Base-by-base conservation (phyloP, 2,113 vertebrate genomes). In the Scolopax mira region DNA sequence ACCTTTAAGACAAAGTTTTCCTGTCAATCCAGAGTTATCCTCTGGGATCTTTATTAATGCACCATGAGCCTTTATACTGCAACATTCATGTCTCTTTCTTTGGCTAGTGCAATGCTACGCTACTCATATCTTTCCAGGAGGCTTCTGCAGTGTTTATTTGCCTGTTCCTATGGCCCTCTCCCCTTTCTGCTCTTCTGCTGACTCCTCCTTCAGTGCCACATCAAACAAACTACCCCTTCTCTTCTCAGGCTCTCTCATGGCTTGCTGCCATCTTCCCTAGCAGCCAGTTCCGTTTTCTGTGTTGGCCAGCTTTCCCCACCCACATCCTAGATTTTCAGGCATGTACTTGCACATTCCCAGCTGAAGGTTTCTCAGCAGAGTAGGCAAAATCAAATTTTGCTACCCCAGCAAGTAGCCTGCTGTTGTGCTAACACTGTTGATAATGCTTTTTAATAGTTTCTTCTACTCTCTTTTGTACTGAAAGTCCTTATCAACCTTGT, bases 371-470 rank as follows among this genome's bases (percentile, higher is more conserved):
- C 85, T 66, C 79, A 93, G 82, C 79, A 95, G 85, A 93, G 90
- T 93, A 88, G 85, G 79, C 88, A 95, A 94, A 97, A 90, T 74
- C 24, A 77, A 44, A 90, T 86, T 88, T 86, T 92, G 77, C 86
- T 90, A 35, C 37, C 33, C 51, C 33, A 96, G 88, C 92, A 95
- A 41, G 35, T 74, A 78, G n/a, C 30, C 33, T 80, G 11, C 19
- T 54, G 23, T 4, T 48, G 41, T 77, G 31, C 23, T 69, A 28
- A 17, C 19, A 35, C 19, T 52, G n/a, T 52, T 66, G 31, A 35
- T 16, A 77, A 66, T 11, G 3, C 3, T 60, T 81, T 81, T 75
- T 9, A 39, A 13, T 52, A 52, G 7, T 61, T 91, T 69, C 18
- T 79, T 52, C 49, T 44, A 35, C 22, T 89, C 12, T 49, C 25